phyloP scores from a whole-genome alignment of 2,888 invertebrate genomes.

The Atethmia centrago region DNA sequence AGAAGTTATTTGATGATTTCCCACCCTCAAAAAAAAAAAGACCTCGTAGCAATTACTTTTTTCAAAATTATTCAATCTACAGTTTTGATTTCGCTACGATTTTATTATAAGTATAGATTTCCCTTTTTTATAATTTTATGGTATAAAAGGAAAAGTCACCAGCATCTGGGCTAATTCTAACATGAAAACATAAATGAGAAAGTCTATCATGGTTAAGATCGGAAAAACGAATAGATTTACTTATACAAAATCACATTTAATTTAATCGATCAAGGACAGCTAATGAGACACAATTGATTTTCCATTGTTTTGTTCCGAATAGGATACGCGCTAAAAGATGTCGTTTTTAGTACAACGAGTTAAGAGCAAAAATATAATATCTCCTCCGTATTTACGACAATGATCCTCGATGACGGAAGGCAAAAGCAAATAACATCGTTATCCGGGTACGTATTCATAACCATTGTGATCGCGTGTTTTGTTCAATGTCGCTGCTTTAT shows the following conservation, averaged over 20 bases:
- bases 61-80: too few relatives aligned
- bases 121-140: background rate
- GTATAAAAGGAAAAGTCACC: background rate
- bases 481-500: conserved; percentile 83
- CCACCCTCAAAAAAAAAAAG: too few relatives aligned
- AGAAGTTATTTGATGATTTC: too few relatives aligned
- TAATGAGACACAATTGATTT: too few relatives aligned
- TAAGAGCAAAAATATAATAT: conserved; percentile 22
- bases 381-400: conserved; percentile 68
- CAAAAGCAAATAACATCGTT: conserved; percentile 85
- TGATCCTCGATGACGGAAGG: conserved; percentile 84
- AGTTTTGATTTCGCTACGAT: too few relatives aligned
- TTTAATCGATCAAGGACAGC: too few relatives aligned
- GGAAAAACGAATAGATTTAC: background rate
- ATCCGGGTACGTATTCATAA: conserved; percentile 84
- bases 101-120: too few relatives aligned
- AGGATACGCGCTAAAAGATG: too few relatives aligned
- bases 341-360: conserved; percentile 9
- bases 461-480: conserved; percentile 83
- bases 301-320: too few relatives aligned
- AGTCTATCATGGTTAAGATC: background rate
- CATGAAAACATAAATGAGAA: background rate
- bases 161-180: background rate
- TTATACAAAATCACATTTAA: background rate
- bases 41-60: too few relatives aligned